Evolutionary conservation across 2,888 invertebrate genomes (phyloP), one percentile per base, ranked within the genome.

Genomic region (Pyrochroa serraticornis): DNA sequence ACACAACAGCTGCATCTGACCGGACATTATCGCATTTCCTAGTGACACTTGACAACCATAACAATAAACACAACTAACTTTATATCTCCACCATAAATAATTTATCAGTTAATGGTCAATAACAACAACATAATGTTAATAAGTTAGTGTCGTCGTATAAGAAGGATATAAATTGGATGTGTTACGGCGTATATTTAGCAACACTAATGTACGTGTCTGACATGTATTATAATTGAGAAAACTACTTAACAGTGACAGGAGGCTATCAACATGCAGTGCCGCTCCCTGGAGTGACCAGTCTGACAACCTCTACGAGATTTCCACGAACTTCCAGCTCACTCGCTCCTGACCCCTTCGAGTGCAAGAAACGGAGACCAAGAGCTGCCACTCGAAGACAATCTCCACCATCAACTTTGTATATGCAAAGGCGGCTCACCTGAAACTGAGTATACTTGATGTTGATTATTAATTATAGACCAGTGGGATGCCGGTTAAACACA

Each of bases 191-290:
- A 74, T 75, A 75, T 75, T 76, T 75, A 76, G 76, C 75, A 73
- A 74, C 74, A 74, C 75, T 76, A 75, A 75, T 74, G 75, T 74
- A 75, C 74, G 68, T 75, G 74, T 75, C 74, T 74, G 75, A 75
- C 75, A 75, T 74, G 75, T 74, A 76, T 74, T 75, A 75, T 75
- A 76, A 76, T 76, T 75, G 74, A 76, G 74, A 74, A 73, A 73
- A 75, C 74, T 75, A 75, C 74, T 75, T 75, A 75, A 74, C 68
- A 71, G 73, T 75, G 75, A 76, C 76, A 74, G 71, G 72, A 71
- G 72, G 74, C 75, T 75, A 75, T 75, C 76, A 75, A 74, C 74
- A 73, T 72, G 68, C 71, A 71, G 63, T 66, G 72, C 71, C 72
- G 73, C 73, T 70, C 72, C 71, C 69, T 63, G 65, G 61, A 63